Evolutionary conservation across 2,113 vertebrate genomes (phyloP).

Genomic region (Pollachius pollachius): DNA sequence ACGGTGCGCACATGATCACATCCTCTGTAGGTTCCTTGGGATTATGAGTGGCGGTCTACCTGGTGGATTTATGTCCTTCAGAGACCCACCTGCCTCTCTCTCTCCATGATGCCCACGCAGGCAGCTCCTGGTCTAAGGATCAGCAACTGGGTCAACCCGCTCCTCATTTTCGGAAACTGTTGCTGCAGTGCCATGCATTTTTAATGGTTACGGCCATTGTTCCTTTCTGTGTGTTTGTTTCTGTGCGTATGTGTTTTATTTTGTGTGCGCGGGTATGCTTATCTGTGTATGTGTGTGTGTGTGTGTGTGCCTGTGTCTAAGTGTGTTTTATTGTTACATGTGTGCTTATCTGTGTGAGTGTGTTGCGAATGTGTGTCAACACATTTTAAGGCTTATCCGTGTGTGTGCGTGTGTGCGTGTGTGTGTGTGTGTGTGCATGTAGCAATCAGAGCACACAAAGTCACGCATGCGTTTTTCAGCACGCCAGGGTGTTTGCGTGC

Average conservation of each 20-base stretch:
- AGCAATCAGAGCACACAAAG: background rate
- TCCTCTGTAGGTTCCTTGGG: background rate
- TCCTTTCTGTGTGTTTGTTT: conserved; percentile 34
- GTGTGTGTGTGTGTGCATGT: conserved; percentile 12
- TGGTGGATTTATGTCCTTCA: too few relatives aligned
- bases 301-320: background rate
- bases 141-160: conserved; percentile 36
- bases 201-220: conserved; percentile 65
- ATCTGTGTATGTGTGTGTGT: background rate
- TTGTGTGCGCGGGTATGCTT: background rate
- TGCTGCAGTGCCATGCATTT: conserved; percentile 76
- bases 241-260: conserved; percentile 15
- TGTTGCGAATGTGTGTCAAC: conserved; percentile 12
- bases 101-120: background rate
- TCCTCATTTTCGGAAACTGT: conserved; percentile 67
- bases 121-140: conserved; percentile 35
- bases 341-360: conserved; percentile 18
- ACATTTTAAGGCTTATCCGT: background rate
- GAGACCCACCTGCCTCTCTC: background rate
- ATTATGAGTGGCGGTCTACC: background rate
- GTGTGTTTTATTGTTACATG: background rate
- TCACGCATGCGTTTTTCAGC: background rate
- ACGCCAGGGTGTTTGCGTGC: background rate
- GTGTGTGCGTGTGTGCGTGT: conserved; percentile 7
- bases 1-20: background rate